Evolutionary conservation across 2,113 vertebrate genomes (phyloP), one percentile per base, ranked within the genome.

Genomic region (Alectura lathami): DNA sequence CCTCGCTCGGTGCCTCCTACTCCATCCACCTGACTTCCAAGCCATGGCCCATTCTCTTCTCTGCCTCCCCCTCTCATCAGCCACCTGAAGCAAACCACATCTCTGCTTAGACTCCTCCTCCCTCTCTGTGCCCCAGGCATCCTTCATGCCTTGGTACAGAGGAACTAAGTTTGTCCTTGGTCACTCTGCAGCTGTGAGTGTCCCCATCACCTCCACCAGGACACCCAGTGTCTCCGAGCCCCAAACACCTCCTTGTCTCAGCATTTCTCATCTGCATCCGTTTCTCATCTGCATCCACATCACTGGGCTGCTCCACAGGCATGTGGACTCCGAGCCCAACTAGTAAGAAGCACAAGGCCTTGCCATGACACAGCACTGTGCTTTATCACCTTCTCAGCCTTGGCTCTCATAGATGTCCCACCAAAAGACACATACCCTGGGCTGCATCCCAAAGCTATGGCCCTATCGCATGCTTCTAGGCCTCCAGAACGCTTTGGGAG

Each of bases 271-370:
- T n/a, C n/a, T n/a, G n/a, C n/a, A n/a, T n/a, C 30, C 14, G 2
- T 60, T 34, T 60, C 66, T 64, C n/a, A n/a, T n/a, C 68, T 73
- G 7, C 18, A 24, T 34, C 86, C 72, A 0, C 9, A 38, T 30
- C 40, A 34, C 20, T 29, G 51, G 29, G 17, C 7, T 3, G 48
- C 80, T 66, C 59, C 50, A 45, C 40, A 5, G 7, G 9, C 77
- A 56, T 6, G 4, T 6, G 64, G 24, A 9, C 40, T 21, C 51
- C 59, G 64, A 30, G 27, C 34, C 68, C 0, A 0, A 4, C 2
- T n/a, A 63, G 24, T 5, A 14, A 64, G 36, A 72, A 30, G 34
- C 4, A 29, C 8, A 13, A 45, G 43, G 45, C 29, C 48, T 82
- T 83, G 51, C 51, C 43, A n/a, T 36, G 23, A 18, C 79, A 38